Conservation (phyloP, 2,888 invertebrate species). For the Cyclophora albipunctata region DNA sequence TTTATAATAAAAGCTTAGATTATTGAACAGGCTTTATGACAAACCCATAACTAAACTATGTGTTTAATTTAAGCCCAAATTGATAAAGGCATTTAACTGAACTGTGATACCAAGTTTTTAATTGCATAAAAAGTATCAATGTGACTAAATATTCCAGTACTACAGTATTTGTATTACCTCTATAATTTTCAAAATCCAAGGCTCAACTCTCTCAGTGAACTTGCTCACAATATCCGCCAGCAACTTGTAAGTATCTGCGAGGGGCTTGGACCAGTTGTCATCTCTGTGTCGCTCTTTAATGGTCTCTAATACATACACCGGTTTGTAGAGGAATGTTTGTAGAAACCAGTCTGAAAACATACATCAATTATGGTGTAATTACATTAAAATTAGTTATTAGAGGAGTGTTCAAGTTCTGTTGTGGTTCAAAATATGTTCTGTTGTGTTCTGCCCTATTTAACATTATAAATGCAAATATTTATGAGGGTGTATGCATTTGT, state of each 20-base stretch:
- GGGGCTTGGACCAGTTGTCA: conserved; percentile 31
- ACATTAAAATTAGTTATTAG: not conserved
- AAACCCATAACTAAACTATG: too few relatives aligned
- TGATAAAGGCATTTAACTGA: too few relatives aligned
- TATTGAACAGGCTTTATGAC: too few relatives aligned
- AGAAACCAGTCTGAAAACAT: conserved; percentile 43
- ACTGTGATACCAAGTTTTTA: too few relatives aligned
- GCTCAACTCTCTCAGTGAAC: conserved; percentile 20
- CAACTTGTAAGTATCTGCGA: conserved; percentile 37
- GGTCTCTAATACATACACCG: conserved; percentile 29
- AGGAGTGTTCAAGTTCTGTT: not conserved
- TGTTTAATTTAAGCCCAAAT: too few relatives aligned
- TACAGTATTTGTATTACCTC: conserved; percentile 25
- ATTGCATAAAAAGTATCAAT: too few relatives aligned
- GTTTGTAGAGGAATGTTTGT: conserved; percentile 37
- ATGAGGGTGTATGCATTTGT: too few relatives aligned
- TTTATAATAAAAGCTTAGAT: too few relatives aligned
- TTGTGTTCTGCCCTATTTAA: too few relatives aligned
- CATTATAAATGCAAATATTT: too few relatives aligned
- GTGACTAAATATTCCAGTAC: too few relatives aligned
- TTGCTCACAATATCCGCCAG: conserved; percentile 26
- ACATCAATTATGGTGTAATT: not conserved
- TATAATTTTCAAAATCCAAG: conserved; percentile 34
- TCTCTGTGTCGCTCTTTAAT: conserved; percentile 22
- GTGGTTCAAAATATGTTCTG: too few relatives aligned